phyloP scores from a whole-genome alignment of 2,113 vertebrate genomes.

The Tyto alba region DNA sequence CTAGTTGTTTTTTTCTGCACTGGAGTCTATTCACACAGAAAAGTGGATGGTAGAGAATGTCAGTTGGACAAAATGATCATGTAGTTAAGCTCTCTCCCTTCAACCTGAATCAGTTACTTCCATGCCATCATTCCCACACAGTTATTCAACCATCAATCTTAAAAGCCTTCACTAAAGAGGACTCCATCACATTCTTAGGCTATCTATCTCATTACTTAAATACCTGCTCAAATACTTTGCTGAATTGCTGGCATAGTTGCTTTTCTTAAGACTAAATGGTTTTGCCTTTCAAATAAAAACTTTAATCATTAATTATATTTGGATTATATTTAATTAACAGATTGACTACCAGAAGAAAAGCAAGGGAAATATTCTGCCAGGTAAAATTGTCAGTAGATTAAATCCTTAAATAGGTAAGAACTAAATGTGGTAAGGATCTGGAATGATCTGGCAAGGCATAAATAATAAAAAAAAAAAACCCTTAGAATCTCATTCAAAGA shows the following conservation, averaged over 20 bases:
- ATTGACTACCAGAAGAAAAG: background rate
- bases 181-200: background rate
- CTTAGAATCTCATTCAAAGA: background rate
- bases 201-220: background rate
- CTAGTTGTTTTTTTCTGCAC: background rate
- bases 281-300: background rate
- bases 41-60: background rate
- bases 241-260: background rate
- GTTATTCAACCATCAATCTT: background rate
- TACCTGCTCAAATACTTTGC: background rate
- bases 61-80: background rate
- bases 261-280: background rate
- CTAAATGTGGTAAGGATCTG: background rate
- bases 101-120: slow-evolving; percentile 3
- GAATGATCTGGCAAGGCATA: background rate
- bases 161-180: background rate
- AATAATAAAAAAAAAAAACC: background rate
- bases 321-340: background rate
- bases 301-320: background rate
- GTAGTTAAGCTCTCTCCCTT: slow-evolving; percentile 4
- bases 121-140: background rate
- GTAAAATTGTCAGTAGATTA: background rate
- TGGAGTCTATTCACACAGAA: background rate
- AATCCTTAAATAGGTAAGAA: background rate
- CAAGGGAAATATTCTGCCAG: background rate